A percentile compares a stretch with the other conserved stretches of the same genome.
Evolutionary conservation across 1,140 invertebrate genomes (phyloP).

Genomic region (Battus philenor): DNA sequence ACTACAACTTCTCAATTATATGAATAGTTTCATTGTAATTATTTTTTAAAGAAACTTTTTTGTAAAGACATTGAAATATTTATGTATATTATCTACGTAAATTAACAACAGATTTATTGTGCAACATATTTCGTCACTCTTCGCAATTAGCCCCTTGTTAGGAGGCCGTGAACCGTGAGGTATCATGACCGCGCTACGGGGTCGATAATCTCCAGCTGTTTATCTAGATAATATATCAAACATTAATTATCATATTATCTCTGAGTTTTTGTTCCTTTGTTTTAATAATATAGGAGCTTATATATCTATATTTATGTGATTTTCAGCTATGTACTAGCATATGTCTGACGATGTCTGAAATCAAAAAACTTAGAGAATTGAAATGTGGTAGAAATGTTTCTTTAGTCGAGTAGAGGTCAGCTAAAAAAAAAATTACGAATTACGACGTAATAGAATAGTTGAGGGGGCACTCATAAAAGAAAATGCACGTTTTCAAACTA

Average conservation of each 20-base stretch:
- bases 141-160: neutral
- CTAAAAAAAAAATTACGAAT: too few species aligned
- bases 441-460: too few species aligned
- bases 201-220: constrained; percentile 11
- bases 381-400: too few species aligned
- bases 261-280: neutral
- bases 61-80: too few species aligned
- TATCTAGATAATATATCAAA: constrained; percentile 13
- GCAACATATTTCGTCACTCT: constrained; percentile 3
- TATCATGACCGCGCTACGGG: constrained; percentile 8
- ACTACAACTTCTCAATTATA: too few species aligned
- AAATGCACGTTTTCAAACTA: too few species aligned
- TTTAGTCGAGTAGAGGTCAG: too few species aligned
- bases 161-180: constrained; percentile 6
- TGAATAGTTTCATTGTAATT: too few species aligned
- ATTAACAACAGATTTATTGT: neutral
- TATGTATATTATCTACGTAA: too few species aligned
- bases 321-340: neutral
- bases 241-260: constrained; percentile 1
- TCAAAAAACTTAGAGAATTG: neutral
- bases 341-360: neutral
- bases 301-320: neutral
- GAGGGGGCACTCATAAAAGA: too few species aligned
- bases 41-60: too few species aligned
- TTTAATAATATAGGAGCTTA: neutral